Conservation (phyloP, 2,113 vertebrate species). For the Phaetusa simplex region DNA sequence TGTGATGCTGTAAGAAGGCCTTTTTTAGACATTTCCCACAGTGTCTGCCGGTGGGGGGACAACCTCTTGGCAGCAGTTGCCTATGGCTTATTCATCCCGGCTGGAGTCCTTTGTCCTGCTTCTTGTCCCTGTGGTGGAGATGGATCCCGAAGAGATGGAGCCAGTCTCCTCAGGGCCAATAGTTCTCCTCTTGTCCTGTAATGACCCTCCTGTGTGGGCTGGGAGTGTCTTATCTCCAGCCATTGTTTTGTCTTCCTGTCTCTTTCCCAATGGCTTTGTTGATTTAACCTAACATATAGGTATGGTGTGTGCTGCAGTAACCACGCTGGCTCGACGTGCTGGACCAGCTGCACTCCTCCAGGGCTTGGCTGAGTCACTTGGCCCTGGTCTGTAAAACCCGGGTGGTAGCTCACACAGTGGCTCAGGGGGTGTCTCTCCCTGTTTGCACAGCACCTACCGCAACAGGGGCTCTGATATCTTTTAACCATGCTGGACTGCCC, state of each 20-base stretch:
- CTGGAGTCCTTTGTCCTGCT: background rate
- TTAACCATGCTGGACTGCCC: background rate
- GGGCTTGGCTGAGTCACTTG: background rate
- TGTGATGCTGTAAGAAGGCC: background rate
- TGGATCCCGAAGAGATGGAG: background rate
- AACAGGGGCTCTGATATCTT: background rate
- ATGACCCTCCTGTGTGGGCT: background rate
- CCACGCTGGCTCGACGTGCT: rapidly evolving
- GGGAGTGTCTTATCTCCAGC: conserved; percentile 16
- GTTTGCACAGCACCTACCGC: background rate
- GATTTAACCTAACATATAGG: background rate
- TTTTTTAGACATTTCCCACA: background rate
- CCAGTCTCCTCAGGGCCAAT: rapidly evolving
- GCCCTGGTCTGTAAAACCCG: background rate
- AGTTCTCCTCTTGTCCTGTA: background rate
- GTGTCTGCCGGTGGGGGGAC: background rate
- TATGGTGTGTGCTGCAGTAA: background rate
- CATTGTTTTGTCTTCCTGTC: conserved; percentile 55
- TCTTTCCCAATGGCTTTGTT: conserved; percentile 32
- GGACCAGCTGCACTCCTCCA: background rate
- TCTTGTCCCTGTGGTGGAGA: background rate
- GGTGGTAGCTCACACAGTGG: background rate
- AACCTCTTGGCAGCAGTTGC: background rate
- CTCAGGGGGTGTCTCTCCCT: background rate
- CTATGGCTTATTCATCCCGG: background rate